Percentiles rank a stretch among this genome's conserved stretches.
These are phyloP conservation scores for Drosophila malerkotliana DNA, from an alignment of 1,140 invertebrate genomes.

Conservation along the genomic window DNA sequence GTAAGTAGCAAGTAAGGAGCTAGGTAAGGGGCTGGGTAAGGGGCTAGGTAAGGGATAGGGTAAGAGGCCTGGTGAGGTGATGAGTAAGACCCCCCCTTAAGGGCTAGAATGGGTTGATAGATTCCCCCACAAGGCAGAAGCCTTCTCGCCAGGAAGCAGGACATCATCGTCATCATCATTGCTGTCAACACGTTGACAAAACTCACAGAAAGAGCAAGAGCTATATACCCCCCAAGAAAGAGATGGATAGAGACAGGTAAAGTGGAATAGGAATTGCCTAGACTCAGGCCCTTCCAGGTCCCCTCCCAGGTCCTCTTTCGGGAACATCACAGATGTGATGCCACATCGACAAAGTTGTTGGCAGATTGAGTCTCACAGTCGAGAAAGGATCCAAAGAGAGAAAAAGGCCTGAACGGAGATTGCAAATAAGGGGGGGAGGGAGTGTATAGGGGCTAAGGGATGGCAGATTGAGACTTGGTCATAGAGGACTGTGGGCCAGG, in stretches of 20 bases:
- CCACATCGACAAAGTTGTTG: slow-evolving; percentile 71
- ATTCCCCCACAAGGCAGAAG: background rate
- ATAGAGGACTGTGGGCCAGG: no score
- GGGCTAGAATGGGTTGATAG: slow-evolving; percentile 2
- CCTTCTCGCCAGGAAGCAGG: background rate
- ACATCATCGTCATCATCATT: slow-evolving; percentile 54
- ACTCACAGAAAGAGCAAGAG: slow-evolving; percentile 4
- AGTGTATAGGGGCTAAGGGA: background rate
- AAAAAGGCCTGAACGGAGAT: background rate
- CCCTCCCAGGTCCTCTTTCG: slow-evolving; percentile 5
- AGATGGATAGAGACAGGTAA: slow-evolving; percentile 24
- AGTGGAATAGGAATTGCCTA: slow-evolving; percentile 21
- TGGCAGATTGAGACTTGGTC: no score
- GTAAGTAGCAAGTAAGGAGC: background rate
- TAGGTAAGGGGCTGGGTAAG: background rate
- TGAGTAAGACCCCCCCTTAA: no score
- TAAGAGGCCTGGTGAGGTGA: no score
- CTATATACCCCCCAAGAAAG: background rate
- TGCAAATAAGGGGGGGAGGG: background rate
- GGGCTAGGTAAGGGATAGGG: no score
- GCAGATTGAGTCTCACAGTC: slow-evolving; percentile 35
- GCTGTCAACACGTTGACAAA: slow-evolving; percentile 74
- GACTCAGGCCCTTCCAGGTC: background rate
- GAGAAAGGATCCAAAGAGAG: slow-evolving; percentile 18
- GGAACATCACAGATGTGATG: slow-evolving; percentile 52